Evolutionary conservation across 2,113 vertebrate genomes (phyloP).

Genomic region (Pogonocichla stellata): DNA sequence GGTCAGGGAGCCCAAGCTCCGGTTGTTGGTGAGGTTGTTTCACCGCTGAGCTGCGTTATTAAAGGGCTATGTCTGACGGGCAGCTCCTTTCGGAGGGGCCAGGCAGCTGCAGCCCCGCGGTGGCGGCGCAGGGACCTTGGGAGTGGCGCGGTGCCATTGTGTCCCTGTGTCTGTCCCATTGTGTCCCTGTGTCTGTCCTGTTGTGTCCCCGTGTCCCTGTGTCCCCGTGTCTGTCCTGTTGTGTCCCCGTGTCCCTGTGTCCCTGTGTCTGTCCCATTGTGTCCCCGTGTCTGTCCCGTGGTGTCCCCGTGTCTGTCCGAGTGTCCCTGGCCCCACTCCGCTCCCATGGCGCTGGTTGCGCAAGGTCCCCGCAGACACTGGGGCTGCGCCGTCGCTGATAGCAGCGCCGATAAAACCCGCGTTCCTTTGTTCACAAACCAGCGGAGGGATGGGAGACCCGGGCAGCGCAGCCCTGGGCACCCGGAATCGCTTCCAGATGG

Average conservation of each 20-base stretch:
- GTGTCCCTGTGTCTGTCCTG: too few relatives aligned
- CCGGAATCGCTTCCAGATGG: conserved; percentile 17
- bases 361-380: neutral
- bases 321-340: too few relatives aligned
- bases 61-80: neutral
- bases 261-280: too few relatives aligned
- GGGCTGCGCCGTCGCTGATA: neutral
- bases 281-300: too few relatives aligned
- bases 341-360: neutral
- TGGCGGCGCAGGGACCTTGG: neutral
- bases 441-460: neutral
- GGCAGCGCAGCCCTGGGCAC: neutral
- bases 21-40: neutral
- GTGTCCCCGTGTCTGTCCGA: too few relatives aligned
- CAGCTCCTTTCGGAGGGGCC: neutral
- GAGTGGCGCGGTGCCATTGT: too few relatives aligned
- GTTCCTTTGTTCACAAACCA: neutral
- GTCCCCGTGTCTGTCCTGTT: too few relatives aligned
- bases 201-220: too few relatives aligned
- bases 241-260: too few relatives aligned
- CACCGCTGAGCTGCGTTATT: neutral
- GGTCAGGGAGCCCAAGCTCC: neutral
- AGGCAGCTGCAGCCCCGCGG: neutral
- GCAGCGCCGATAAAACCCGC: neutral
- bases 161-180: too few relatives aligned